These are phyloP conservation scores for Hirundichthys speculiger DNA, from an alignment of 2,113 vertebrate genomes.

Conservation along the genomic window DNA sequence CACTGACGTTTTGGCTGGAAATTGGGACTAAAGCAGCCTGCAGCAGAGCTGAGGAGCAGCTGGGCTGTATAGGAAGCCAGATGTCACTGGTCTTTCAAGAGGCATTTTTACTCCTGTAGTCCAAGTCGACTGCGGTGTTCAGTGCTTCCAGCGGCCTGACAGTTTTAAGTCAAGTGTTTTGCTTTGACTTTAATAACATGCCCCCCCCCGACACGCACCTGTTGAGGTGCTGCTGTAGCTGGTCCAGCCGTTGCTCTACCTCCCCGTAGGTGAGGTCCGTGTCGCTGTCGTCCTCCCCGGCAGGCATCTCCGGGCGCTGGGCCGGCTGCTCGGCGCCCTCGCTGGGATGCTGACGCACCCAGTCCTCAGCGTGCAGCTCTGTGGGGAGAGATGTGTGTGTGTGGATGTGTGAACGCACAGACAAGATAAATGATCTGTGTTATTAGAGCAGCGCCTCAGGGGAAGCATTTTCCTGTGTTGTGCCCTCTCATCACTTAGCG, in stretches of 20 bases:
- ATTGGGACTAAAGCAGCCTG: too few species aligned
- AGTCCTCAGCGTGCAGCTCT: slow-evolving; percentile 82
- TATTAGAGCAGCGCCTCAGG: slow-evolving; percentile 22
- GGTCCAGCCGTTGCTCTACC: slow-evolving; percentile 94
- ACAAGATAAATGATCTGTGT: slow-evolving; percentile 29
- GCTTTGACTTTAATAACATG: too few species aligned
- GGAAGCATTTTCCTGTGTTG: too few species aligned
- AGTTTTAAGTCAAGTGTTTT: too few species aligned
- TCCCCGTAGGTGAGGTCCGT: slow-evolving; percentile 93
- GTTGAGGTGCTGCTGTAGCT: slow-evolving; percentile 97
- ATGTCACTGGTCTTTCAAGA: too few species aligned
- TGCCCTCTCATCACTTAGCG: slow-evolving; percentile 34
- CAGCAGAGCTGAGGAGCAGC: too few species aligned
- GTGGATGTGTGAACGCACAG: not conserved
- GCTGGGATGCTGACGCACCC: slow-evolving; percentile 78
- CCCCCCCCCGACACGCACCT: slow-evolving; percentile 78
- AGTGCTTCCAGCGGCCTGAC: too few species aligned
- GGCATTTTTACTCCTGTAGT: too few species aligned
- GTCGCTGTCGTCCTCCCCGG: slow-evolving; percentile 89
- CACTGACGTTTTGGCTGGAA: too few species aligned
- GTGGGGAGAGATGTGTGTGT: slow-evolving; percentile 9
- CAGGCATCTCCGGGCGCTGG: slow-evolving; percentile 80
- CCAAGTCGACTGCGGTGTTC: too few species aligned
- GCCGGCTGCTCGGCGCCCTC: slow-evolving; percentile 75
- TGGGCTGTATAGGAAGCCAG: too few species aligned